Base-by-base conservation (phyloP, 2,113 vertebrate species). In the Thamnophis sirtalis region DNA sequence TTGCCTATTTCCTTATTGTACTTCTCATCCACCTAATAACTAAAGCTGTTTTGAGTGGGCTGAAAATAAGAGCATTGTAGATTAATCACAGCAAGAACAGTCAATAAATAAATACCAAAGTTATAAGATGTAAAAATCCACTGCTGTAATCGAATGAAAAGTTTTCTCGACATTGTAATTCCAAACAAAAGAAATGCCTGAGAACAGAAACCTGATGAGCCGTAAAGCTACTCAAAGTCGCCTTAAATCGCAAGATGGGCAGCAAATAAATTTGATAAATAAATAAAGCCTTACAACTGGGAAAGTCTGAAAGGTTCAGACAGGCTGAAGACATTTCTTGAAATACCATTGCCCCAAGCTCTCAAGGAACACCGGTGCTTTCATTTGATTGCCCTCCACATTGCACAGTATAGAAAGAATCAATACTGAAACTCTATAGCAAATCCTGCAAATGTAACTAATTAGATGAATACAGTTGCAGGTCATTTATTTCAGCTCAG, bases 361-460 rank as follows among this genome's bases (percentile, higher is more conserved):
- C 33, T 80, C 33, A 43, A 80, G 33, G 86, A 95, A 87, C 84
- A 91, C 93, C 89, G 55, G 88, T 93, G 92, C 94, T 86, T 58
- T 87, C 68, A 90, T 88, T 88, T 92, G 80, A 50, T 88, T 93
- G 94, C 85, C 92, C 92, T 91, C 93, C 68, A 54, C 85, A n/a
- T 87, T 84, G 54, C 91, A 87, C n/a, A 51, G 56, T 50, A 80
- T 28, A 95, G 95, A 94, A 90, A 94, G 93, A 92, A 94, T 92
- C 92, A 84, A 94, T 94, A 88, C 94, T 95, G 94, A 95, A 94
- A 93, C 90, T 92, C 94, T 89, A 92, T 94, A 95, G 90, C 58
- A 56, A 0, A 0, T 21, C 90, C 92, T 86, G 63, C 33, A 89
- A 95, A 96, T 92, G 85, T 95, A 93, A 89, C 89, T 87, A 89